phyloP scores from a whole-genome alignment of 1,140 invertebrate genomes.

The Limonius californicus region DNA sequence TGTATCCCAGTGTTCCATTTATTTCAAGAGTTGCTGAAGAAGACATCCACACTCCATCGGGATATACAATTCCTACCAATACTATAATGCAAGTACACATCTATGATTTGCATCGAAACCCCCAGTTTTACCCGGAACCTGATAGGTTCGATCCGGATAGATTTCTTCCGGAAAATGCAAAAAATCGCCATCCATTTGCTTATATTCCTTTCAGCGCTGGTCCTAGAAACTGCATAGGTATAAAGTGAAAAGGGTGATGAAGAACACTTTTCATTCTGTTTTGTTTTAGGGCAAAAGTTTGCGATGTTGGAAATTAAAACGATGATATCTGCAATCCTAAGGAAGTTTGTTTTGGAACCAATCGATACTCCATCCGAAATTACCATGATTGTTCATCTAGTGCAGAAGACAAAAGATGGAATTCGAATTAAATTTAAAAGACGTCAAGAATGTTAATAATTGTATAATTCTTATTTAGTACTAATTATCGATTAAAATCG shows the following conservation, averaged over 20 bases:
- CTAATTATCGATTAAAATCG: too few relatives aligned
- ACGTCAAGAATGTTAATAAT: too few relatives aligned
- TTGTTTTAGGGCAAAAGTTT: background rate
- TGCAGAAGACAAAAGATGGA: background rate
- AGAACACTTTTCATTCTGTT: background rate
- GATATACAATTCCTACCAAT: conserved; percentile 45
- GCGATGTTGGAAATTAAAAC: background rate
- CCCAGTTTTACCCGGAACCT: conserved; percentile 55
- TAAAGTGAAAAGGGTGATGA: background rate
- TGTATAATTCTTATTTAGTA: too few relatives aligned
- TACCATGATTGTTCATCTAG: background rate
- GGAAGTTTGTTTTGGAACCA: background rate
- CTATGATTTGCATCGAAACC: conserved; percentile 52
- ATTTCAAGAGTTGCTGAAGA: conserved; percentile 55
- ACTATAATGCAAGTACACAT: conserved; percentile 45
- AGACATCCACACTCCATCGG: conserved; percentile 41
- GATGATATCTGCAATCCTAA: background rate
- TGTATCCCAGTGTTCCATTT: conserved; percentile 67
- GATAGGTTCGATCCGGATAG: conserved; percentile 62
- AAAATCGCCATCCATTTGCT: conserved; percentile 51
- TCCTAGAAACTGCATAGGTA: conserved; percentile 62
- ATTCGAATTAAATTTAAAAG: background rate
- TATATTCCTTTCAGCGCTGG: conserved; percentile 68
- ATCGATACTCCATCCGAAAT: background rate
- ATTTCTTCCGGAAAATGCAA: conserved; percentile 58